Percentiles rank a stretch among this genome's conserved stretches.
Evolutionary conservation across 2,888 invertebrate genomes (phyloP).

Genomic region (Hanleya hanleyi): DNA sequence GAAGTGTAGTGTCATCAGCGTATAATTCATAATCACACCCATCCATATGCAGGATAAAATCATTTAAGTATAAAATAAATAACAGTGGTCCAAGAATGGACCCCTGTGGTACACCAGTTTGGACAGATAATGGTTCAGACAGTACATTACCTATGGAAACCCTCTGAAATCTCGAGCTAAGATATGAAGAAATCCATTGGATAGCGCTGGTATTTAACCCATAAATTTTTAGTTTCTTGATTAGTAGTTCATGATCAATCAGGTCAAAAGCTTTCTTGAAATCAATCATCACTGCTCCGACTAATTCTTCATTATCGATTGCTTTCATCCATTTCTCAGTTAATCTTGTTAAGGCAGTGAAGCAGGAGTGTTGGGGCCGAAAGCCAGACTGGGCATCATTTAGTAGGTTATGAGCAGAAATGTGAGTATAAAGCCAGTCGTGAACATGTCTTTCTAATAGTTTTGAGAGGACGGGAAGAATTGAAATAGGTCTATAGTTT

Average conservation of each 20-base stretch:
- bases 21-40: not conserved
- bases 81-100: not conserved
- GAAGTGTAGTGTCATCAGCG: conserved; percentile 1
- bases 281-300: not conserved
- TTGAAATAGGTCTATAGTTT: too few relatives aligned
- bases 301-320: not conserved
- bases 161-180: not conserved
- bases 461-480: not conserved
- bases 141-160: not conserved
- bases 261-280: not conserved
- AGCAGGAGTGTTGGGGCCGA: not conserved
- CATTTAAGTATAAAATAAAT: not conserved
- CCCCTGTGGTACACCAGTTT: not conserved
- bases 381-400: not conserved
- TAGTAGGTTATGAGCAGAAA: too few relatives aligned
- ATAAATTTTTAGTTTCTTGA: not conserved
- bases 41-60: not conserved
- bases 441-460: not conserved
- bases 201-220: not conserved
- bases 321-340: not conserved
- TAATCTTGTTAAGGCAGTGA: not conserved
- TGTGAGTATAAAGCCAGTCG: not conserved
- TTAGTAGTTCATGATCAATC: not conserved
- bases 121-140: not conserved
- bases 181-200: not conserved